Percentiles rank a stretch among this genome's conserved stretches.
These are phyloP conservation scores for Pseudanteris insignis DNA, from an alignment of 2,888 invertebrate species.

Conservation along the genomic window DNA sequence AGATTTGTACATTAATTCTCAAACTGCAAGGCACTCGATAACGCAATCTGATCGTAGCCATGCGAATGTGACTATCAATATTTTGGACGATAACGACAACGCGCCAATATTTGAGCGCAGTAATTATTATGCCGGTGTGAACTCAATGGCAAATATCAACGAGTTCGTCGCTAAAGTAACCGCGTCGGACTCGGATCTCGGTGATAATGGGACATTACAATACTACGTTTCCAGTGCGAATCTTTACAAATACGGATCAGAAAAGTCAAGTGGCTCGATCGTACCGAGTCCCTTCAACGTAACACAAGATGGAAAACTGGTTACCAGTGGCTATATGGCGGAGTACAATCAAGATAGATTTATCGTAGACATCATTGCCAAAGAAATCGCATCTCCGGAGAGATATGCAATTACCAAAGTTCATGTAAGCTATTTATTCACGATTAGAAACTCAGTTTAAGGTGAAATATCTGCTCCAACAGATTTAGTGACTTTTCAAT, in stretches of 20 bases:
- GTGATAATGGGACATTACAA: constrained; percentile 82
- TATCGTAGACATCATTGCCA: constrained; percentile 83
- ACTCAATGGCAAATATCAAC: constrained; percentile 80
- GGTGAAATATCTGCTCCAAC: constrained; percentile 3
- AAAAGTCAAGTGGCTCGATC: constrained; percentile 82
- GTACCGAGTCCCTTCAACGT: constrained; percentile 89
- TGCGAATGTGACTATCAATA: constrained; percentile 75
- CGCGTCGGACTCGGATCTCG: constrained; percentile 85
- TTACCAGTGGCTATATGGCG: constrained; percentile 83
- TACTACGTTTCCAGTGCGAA: constrained; percentile 86
- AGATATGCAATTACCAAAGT: constrained; percentile 80
- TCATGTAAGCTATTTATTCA: constrained; percentile 78
- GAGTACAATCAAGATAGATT: constrained; percentile 91
- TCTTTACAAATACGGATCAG: constrained; percentile 81
- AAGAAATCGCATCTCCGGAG: constrained; percentile 82
- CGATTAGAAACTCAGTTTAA: too few species aligned
- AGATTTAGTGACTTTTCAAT: too few species aligned
- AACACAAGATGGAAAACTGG: constrained; percentile 75
- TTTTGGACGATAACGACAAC: constrained; percentile 88
- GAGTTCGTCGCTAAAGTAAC: constrained; percentile 79
- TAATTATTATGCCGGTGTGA: constrained; percentile 77
- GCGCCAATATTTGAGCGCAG: constrained; percentile 76
- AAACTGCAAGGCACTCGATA: constrained; percentile 52
- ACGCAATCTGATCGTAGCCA: constrained; percentile 72
- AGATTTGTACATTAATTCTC: constrained; percentile 72